Evolutionary conservation across 2,797 vertebrate species (phyloP), one percentile per base, ranked within the genome.

Genomic region (Iguana delicatissima): DNA sequence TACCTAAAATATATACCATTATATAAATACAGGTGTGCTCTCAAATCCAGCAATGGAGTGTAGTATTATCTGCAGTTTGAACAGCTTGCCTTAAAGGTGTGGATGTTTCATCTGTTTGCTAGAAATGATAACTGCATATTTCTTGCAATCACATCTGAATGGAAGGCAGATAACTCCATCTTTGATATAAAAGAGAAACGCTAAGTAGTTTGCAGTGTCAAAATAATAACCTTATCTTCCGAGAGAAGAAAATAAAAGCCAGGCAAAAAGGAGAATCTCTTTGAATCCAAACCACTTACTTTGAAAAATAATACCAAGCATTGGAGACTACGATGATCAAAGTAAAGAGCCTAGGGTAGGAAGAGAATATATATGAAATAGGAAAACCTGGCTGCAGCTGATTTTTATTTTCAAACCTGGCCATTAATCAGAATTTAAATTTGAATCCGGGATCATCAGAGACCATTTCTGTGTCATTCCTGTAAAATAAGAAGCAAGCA

Each of bases 181-280:
- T 82, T 59, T n/a, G 69, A 74, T 20, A 67, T 20, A 80, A 79
- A 50, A 64, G 87, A 74, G 52, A 83, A 89, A 83, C 73, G 35
- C 35, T 74, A 83, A 46, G 12, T 52, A 59, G 6, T 74, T 20
- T 46, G 20, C 16, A 72, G 76, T 74, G 55, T 38, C 8, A 20
- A 57, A 86, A 86, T 26, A 42, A 74, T 80, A 73, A 46, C 67
- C 24, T 79, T 79, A 46, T 32, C 13, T 46, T 20, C 2, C 7
- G 14, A 62, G 12, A 74, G 38, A 59, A n/a, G 20, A 59, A 46
- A 89, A 89, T 59, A 14, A 57, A 62, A 64, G 50, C 3, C 24
- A 73, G n/a, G 59, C 14, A 52, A 35, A 80, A 87, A 9, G n/a
- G 64, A 67, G 26, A 67, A 67, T 67, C 64, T 38, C 8, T 62